phyloP scores from a whole-genome alignment of 2,888 invertebrate genomes.

The Ectropis crepuscularia region DNA sequence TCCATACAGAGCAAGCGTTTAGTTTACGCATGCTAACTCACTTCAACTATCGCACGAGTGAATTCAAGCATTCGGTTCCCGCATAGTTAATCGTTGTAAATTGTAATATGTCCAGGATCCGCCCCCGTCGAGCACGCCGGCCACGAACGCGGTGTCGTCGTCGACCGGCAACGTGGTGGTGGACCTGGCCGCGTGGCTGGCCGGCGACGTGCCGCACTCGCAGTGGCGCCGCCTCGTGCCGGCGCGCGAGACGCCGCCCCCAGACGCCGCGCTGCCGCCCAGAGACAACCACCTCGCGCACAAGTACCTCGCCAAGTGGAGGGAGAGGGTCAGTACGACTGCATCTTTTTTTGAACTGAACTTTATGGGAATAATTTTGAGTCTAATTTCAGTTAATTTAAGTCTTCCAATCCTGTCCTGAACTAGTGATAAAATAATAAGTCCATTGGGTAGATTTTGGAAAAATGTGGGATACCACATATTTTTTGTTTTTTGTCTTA shows the following conservation, averaged over 20 bases:
- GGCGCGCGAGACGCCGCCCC: slow-evolving; percentile 39
- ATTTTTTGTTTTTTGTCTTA: too few relatives aligned
- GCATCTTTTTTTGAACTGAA: too few relatives aligned
- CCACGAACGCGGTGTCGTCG: slow-evolving; percentile 54
- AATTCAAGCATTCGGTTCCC: too few relatives aligned
- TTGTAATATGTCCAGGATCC: slow-evolving; percentile 25
- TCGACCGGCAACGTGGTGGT: slow-evolving; percentile 73
- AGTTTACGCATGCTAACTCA: too few relatives aligned
- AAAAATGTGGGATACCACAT: too few relatives aligned
- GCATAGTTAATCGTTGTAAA: background rate
- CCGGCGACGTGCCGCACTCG: slow-evolving; percentile 69
- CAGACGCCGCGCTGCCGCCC: slow-evolving; percentile 46
- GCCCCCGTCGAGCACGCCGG: slow-evolving; percentile 35
- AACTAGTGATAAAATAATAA: too few relatives aligned
- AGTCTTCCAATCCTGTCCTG: too few relatives aligned
- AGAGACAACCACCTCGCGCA: slow-evolving; percentile 68
- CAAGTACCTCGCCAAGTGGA: slow-evolving; percentile 75
- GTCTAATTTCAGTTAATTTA: too few relatives aligned
- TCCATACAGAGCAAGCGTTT: too few relatives aligned
- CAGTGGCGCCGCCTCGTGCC: slow-evolving; percentile 71
- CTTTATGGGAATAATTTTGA: too few relatives aligned
- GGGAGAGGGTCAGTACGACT: slow-evolving; percentile 60
- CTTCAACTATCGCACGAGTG: too few relatives aligned
- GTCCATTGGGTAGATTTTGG: too few relatives aligned
- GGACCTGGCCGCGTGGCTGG: slow-evolving; percentile 82